Evolutionary conservation across 92 coral and sea anemone species (phyloP).

Genomic region (Hydrozoanthus gracilis): DNA sequence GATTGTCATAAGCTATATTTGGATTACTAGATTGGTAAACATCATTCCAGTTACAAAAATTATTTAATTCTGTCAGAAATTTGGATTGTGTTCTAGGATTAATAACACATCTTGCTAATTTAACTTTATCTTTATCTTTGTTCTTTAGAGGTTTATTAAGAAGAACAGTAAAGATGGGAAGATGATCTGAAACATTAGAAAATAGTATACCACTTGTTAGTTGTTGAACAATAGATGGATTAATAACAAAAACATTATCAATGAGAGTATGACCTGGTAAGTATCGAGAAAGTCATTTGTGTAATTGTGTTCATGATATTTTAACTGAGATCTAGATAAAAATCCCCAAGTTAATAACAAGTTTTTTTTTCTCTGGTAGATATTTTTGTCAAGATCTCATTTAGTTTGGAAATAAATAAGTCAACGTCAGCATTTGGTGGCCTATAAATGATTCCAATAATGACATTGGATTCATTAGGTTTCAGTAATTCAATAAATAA

Average conservation of each 20-base stretch:
- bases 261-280: constrained; percentile 32
- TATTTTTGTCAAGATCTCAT: constrained; percentile 22
- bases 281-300: constrained; percentile 35
- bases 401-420: not conserved
- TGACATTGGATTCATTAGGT: not conserved
- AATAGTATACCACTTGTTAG: constrained; percentile 18
- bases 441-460: constrained; percentile 28
- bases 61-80: constrained; percentile 9
- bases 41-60: constrained; percentile 32
- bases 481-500: constrained; percentile 20
- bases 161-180: constrained; percentile 1
- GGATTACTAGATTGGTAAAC: constrained; percentile 17
- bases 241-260: constrained; percentile 45
- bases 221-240: constrained; percentile 9
- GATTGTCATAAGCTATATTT: constrained; percentile 6
- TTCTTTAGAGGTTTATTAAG: not conserved
- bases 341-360: constrained; percentile 33
- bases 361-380: not conserved
- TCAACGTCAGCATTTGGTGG: constrained; percentile 35
- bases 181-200: not conserved
- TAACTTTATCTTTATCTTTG: not conserved
- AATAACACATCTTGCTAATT: not conserved
- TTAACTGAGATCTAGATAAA: not conserved
- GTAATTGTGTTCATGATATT: not conserved
- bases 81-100: constrained; percentile 28